Percentiles rank a stretch among this genome's conserved stretches.
phyloP scores from a whole-genome alignment of 2,113 vertebrate species.

The Lophochroa leadbeateri region DNA sequence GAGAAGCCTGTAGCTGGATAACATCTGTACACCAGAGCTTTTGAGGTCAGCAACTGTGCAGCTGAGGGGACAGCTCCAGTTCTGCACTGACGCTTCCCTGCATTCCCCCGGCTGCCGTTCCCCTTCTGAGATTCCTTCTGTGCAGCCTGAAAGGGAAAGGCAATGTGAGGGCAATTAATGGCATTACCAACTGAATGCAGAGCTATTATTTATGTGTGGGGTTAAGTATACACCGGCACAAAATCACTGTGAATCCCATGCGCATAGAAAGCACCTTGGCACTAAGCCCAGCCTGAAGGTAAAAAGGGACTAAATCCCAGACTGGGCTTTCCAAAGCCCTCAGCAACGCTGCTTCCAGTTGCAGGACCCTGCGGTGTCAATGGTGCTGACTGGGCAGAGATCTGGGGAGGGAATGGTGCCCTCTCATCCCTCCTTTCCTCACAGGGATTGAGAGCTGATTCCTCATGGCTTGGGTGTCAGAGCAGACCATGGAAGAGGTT shows the following conservation, averaged over 20 bases:
- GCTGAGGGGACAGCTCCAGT: not conserved
- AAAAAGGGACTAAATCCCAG: not conserved
- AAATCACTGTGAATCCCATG: not conserved
- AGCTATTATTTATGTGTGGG: not conserved
- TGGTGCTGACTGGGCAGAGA: not conserved
- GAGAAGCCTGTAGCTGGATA: not conserved
- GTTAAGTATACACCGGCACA: not conserved
- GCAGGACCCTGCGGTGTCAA: not conserved
- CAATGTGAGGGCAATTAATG: constrained; percentile 2
- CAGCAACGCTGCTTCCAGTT: not conserved
- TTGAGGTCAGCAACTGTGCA: not conserved
- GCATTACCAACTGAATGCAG: not conserved
- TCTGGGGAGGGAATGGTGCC: not conserved
- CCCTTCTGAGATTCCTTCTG: not conserved
- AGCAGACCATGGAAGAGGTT: not conserved
- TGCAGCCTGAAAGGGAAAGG: constrained; percentile 34
- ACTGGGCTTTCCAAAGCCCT: not conserved
- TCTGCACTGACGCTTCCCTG: not conserved
- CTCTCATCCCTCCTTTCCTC: not conserved
- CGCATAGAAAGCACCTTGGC: not conserved
- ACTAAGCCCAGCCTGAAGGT: not conserved
- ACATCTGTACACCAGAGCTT: not conserved
- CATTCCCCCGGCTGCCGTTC: not conserved
- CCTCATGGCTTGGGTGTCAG: not conserved
- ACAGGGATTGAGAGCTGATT: not conserved